Percentiles rank a stretch among this genome's conserved stretches.
Evolutionary conservation across 2,113 vertebrate genomes (phyloP).

Genomic region (Equus quagga): DNA sequence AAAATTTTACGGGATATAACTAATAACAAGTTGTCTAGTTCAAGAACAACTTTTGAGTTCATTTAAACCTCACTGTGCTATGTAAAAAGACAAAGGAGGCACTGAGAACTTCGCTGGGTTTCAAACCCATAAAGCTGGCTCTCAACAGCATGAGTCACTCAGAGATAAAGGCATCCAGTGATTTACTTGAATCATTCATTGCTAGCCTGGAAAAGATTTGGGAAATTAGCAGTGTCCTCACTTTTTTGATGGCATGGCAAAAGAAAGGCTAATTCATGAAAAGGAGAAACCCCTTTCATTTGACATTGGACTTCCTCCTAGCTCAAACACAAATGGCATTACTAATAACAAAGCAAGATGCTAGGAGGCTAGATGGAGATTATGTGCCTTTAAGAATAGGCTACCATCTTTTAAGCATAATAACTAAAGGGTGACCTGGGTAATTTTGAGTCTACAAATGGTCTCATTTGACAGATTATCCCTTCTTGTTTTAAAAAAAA

Average conservation of each 20-base stretch:
- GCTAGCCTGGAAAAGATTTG: conserved; percentile 38
- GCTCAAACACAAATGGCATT: conserved; percentile 69
- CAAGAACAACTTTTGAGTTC: conserved; percentile 53
- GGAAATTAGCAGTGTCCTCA: conserved; percentile 53
- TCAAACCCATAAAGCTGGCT: conserved; percentile 68
- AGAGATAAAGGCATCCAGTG: conserved; percentile 40
- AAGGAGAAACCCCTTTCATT: conserved; percentile 72
- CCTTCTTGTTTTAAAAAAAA: background rate
- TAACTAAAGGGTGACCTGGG: background rate
- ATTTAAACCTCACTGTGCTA: conserved; percentile 33
- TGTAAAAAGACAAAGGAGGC: conserved; percentile 74
- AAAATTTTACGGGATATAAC: conserved; percentile 32
- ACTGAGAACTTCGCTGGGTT: conserved; percentile 75
- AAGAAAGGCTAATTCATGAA: conserved; percentile 83
- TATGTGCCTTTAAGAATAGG: conserved; percentile 47
- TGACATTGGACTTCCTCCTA: conserved; percentile 74
- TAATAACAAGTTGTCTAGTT: conserved; percentile 43
- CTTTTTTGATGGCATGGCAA: conserved; percentile 48
- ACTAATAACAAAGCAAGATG: conserved; percentile 61
- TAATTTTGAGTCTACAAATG: conserved; percentile 32
- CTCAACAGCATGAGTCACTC: conserved; percentile 61
- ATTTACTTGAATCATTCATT: conserved; percentile 73
- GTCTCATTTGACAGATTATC: conserved; percentile 29
- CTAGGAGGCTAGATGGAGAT: background rate
- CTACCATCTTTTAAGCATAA: conserved; percentile 32